phyloP scores from a whole-genome alignment of 2,888 invertebrate species.

The Orgyia antiqua region DNA sequence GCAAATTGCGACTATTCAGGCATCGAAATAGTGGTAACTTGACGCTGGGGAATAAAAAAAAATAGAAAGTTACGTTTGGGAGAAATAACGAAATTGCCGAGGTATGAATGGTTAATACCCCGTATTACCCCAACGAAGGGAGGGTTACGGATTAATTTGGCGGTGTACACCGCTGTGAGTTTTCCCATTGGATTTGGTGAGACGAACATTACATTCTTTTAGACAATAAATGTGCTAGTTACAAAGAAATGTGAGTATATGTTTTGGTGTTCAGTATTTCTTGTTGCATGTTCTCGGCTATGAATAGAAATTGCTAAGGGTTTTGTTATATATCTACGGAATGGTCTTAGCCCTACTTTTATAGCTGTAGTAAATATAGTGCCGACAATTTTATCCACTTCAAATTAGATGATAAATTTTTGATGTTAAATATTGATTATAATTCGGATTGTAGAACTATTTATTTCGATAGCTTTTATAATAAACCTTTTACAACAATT shows the following conservation, averaged over 20 bases:
- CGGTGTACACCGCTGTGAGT: constrained; percentile 34
- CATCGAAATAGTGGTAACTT: constrained; percentile 19
- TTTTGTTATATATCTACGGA: too few relatives aligned
- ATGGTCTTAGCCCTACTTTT: too few relatives aligned
- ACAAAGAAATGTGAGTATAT: constrained; percentile 15
- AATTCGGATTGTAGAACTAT: too few relatives aligned
- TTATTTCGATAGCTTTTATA: too few relatives aligned
- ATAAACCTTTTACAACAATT: too few relatives aligned
- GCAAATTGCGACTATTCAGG: constrained; percentile 21
- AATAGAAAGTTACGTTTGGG: constrained; percentile 36
- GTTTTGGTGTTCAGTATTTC: constrained; percentile 8
- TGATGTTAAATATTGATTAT: too few relatives aligned
- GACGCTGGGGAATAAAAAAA: constrained; percentile 22
- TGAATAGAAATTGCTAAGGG: too few relatives aligned
- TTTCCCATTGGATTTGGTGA: constrained; percentile 35
- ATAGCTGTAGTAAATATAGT: too few relatives aligned
- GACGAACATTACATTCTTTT: constrained; percentile 18
- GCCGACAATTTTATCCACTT: too few relatives aligned
- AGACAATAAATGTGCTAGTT: constrained; percentile 21
- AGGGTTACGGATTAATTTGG: constrained; percentile 53
- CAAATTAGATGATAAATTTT: too few relatives aligned
- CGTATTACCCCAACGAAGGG: constrained; percentile 51
- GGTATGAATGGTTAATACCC: constrained; percentile 67
- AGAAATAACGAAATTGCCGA: constrained; percentile 59
- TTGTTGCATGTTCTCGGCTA: constrained; percentile 6